These are phyloP conservation scores for Ichneumon xanthorius DNA, from an alignment of 2,888 invertebrate species.

Conservation along the genomic window DNA sequence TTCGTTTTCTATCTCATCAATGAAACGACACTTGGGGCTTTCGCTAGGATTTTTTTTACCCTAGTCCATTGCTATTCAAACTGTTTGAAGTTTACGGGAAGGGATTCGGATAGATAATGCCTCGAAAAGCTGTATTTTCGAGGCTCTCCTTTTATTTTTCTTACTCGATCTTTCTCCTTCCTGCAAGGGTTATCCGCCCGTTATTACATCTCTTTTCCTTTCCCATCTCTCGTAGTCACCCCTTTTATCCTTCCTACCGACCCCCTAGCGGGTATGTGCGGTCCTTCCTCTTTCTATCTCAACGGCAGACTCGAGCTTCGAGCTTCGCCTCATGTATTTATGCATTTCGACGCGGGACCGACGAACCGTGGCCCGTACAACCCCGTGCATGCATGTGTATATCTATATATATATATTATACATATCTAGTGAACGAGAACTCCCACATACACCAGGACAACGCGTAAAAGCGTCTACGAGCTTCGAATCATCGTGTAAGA, in stretches of 20 bases:
- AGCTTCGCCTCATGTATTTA: slow-evolving; percentile 83
- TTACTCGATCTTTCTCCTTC: slow-evolving; percentile 38
- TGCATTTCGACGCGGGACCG: slow-evolving; percentile 78
- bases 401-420: slow-evolving; percentile 31
- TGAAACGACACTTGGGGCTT: no score
- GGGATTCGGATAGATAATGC: neutral
- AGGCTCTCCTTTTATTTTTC: slow-evolving; percentile 55
- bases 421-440: slow-evolving; percentile 33
- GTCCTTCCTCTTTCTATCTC: slow-evolving; percentile 48
- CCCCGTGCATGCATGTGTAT: slow-evolving; percentile 27
- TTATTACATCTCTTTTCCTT: slow-evolving; percentile 80
- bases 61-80: neutral
- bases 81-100: neutral
- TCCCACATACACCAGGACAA: slow-evolving; percentile 56
- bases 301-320: slow-evolving; percentile 49
- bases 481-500: slow-evolving; percentile 63
- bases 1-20: no score
- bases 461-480: slow-evolving; percentile 61
- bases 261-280: slow-evolving; percentile 17
- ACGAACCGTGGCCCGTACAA: slow-evolving; percentile 54
- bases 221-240: slow-evolving; percentile 59
- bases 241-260: slow-evolving; percentile 42
- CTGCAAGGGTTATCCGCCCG: slow-evolving; percentile 73
- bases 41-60: slow-evolving; percentile 44
- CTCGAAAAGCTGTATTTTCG: slow-evolving; percentile 78